These are phyloP conservation scores for Bubo bubo DNA, from an alignment of 2,113 vertebrate genomes.

Conservation along the genomic window DNA sequence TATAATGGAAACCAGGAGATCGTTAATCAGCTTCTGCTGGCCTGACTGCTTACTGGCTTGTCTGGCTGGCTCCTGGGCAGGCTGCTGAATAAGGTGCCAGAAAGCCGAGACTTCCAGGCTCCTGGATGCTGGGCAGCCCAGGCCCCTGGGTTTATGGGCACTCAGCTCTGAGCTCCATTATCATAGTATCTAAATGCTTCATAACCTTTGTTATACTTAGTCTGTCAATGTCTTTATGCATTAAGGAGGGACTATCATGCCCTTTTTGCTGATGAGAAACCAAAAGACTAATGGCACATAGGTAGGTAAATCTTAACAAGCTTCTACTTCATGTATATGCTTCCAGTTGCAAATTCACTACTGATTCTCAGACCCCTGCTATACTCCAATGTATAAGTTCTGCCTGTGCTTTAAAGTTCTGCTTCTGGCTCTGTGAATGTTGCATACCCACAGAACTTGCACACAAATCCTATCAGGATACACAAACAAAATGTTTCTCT, in stretches of 20 bases:
- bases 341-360: background rate
- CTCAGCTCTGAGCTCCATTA: slow-evolving; percentile 30
- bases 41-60: background rate
- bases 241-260: background rate
- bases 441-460: background rate
- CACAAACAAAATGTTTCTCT: background rate
- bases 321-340: background rate
- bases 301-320: background rate
- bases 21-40: background rate
- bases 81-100: slow-evolving; percentile 7
- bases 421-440: background rate
- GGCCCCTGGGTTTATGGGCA: background rate
- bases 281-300: background rate
- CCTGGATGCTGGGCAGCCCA: slow-evolving; percentile 12
- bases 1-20: background rate
- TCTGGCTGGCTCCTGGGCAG: slow-evolving; percentile 5
- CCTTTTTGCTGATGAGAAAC: background rate
- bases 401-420: background rate
- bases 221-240: background rate
- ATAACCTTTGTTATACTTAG: background rate
- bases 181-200: background rate
- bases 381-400: background rate
- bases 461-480: background rate
- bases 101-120: slow-evolving; percentile 26
- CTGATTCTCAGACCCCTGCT: background rate